Base-by-base conservation (phyloP, 2,888 invertebrate species). In the Eudasyphora cyanicolor region DNA sequence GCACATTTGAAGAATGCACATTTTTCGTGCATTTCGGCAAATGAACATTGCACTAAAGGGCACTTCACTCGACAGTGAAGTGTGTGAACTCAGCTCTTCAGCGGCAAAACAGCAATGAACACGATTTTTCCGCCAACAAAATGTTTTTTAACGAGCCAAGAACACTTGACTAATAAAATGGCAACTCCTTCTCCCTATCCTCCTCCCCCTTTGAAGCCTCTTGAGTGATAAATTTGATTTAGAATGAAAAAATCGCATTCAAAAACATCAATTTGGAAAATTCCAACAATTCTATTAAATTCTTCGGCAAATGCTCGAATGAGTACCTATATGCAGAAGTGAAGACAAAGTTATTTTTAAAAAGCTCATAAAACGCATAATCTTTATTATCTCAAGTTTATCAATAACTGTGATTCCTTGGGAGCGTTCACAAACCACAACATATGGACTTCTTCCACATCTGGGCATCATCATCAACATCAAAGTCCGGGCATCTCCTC, bases 1-100 rank as follows among this genome's bases (percentile, higher is more conserved):
- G 78, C 81, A 81, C 67, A 73, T 32, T 38, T 54, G 42, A 70
- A 74, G 75, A 78, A 84, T 84, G 84, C 84, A 84, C 64, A 76
- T 78, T 84, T 78, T 84, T 78, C 84, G 83, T 84, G 83, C 81
- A 81, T 73, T 80, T 80, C 75, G 75, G 64, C 80, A 77, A 71
- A 38, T 67, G 38, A 67, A 80, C 80, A 80, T 75, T 84, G 83
- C 83, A 84, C 78, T 76, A 57, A 73, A 78, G 35, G 60, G 67
- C 81, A 17, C 84, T 84, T 84, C 57, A 81, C 42, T n/a, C n/a
- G 67, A 77, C 62, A 32, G 29, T 83, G 60, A 80, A 80, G 83
- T 35, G 77, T 35, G 77, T 71, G 76, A 27, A 74, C 74, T 77
- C 83, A 27, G 70, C 74, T 77, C 83, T 83, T 80, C 70, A 83